A percentile compares a stretch with the other conserved stretches of the same genome.
Conservation (phyloP, 2,797 vertebrate species). For the Acestrorhynchus altus region DNA sequence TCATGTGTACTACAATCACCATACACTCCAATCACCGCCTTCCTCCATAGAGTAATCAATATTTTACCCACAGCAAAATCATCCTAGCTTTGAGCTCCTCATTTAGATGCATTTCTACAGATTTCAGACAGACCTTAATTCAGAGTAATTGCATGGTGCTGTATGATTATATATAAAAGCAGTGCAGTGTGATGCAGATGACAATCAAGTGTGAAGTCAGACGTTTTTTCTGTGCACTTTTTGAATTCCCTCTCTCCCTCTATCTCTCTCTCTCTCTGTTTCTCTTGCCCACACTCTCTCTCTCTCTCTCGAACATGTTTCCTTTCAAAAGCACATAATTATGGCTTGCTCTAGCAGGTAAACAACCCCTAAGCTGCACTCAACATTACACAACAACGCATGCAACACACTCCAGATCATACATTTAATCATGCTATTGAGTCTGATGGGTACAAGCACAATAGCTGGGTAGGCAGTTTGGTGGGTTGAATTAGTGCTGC, state of each 20-base stretch:
- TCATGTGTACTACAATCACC: constrained; percentile 11
- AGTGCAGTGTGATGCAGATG: constrained; percentile 53
- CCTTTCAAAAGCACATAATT: constrained; percentile 53
- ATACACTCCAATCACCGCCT: constrained; percentile 40
- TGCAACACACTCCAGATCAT: constrained; percentile 59
- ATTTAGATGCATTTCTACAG: constrained; percentile 45
- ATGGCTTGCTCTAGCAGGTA: constrained; percentile 59
- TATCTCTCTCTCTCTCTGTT: constrained; percentile 27
- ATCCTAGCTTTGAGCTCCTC: constrained; percentile 37
- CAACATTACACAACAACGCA: constrained; percentile 56
- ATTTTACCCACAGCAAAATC: constrained; percentile 48
- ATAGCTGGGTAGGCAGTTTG: constrained; percentile 54
- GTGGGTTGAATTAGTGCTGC: constrained; percentile 53
- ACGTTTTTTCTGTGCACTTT: constrained; percentile 55
- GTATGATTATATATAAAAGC: constrained; percentile 56
- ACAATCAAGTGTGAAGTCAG: constrained; percentile 58
- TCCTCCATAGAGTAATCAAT: constrained; percentile 43
- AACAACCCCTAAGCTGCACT: constrained; percentile 57
- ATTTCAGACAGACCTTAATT: constrained; percentile 47
- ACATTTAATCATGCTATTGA: constrained; percentile 63
- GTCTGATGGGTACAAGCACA: constrained; percentile 61
- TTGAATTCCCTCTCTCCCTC: constrained; percentile 47
- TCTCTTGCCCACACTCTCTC: constrained; percentile 19
- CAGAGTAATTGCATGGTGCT: constrained; percentile 50
- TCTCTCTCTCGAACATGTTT: constrained; percentile 28